These are phyloP conservation scores for Cheilosia variabilis DNA, from an alignment of 2,888 invertebrate genomes.

Conservation along the genomic window DNA sequence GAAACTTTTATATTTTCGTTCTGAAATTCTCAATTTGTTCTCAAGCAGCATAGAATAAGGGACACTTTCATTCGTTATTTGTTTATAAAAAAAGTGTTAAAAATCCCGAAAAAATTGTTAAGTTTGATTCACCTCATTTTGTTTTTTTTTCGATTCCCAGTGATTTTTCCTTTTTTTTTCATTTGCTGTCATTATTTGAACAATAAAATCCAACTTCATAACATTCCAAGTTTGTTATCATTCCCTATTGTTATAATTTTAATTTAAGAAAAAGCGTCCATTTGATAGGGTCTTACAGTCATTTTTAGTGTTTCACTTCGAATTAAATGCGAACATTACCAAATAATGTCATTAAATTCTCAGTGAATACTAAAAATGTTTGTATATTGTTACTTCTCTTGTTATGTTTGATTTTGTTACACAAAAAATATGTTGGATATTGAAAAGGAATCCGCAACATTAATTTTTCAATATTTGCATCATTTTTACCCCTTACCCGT, in stretches of 20 bases:
- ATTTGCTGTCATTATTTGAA: constrained; percentile 17
- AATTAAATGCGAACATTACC: background rate
- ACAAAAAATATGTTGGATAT: constrained; percentile 26
- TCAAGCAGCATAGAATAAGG: constrained; percentile 7
- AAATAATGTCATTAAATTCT: background rate
- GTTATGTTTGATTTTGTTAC: constrained; percentile 15
- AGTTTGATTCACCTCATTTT: constrained; percentile 28
- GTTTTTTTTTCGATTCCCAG: background rate
- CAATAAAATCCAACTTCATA: constrained; percentile 13
- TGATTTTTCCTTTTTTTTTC: constrained; percentile 11
- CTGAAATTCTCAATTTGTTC: background rate
- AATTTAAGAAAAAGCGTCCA: constrained; percentile 34
- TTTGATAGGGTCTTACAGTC: background rate
- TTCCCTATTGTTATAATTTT: constrained; percentile 11
- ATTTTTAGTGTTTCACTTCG: background rate
- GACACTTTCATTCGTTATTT: constrained; percentile 25
- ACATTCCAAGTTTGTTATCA: constrained; percentile 5
- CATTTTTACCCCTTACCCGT: constrained; percentile 16
- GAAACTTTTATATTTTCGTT: background rate
- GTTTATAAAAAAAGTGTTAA: constrained; percentile 20
- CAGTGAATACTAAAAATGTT: background rate
- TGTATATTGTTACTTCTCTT: constrained; percentile 12
- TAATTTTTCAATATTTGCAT: constrained; percentile 27
- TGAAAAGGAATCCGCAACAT: background rate
- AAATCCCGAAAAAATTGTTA: constrained; percentile 37